phyloP scores from a whole-genome alignment of 2,797 vertebrate species.

The Mycteria americana region DNA sequence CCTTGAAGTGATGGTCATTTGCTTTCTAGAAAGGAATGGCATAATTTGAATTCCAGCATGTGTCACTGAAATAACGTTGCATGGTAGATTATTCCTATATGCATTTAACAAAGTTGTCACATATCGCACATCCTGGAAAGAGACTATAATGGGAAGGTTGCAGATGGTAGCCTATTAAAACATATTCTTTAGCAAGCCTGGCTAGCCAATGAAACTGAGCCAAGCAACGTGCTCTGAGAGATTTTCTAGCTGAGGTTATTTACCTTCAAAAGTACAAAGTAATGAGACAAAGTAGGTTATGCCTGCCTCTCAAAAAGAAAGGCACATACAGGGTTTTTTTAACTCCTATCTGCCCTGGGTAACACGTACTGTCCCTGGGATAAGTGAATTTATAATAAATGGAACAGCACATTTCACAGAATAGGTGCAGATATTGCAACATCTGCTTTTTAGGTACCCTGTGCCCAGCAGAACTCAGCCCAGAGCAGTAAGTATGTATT shows the following conservation, averaged over 20 bases:
- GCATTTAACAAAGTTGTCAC: neutral
- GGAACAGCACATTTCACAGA: neutral
- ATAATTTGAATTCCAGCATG: neutral
- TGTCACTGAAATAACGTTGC: neutral
- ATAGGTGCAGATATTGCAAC: neutral
- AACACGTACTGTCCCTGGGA: neutral
- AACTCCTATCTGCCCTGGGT: neutral
- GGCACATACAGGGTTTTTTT: neutral
- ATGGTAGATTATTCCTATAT: neutral
- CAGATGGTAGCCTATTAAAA: conserved; percentile 29
- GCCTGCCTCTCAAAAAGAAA: neutral
- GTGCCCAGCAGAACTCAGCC: neutral
- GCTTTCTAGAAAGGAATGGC: neutral
- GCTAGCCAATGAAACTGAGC: neutral
- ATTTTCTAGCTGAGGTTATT: neutral
- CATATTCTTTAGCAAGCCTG: neutral
- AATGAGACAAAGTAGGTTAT: neutral
- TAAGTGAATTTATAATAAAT: neutral
- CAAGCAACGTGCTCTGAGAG: neutral
- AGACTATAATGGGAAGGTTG: conserved; percentile 15
- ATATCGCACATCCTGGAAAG: neutral
- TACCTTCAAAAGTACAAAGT: neutral
- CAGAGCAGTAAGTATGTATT: neutral
- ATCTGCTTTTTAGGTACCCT: neutral
- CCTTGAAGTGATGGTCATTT: neutral